Evolutionary conservation across 1,140 invertebrate genomes (phyloP).

Genomic region (Eubasilissa regina): DNA sequence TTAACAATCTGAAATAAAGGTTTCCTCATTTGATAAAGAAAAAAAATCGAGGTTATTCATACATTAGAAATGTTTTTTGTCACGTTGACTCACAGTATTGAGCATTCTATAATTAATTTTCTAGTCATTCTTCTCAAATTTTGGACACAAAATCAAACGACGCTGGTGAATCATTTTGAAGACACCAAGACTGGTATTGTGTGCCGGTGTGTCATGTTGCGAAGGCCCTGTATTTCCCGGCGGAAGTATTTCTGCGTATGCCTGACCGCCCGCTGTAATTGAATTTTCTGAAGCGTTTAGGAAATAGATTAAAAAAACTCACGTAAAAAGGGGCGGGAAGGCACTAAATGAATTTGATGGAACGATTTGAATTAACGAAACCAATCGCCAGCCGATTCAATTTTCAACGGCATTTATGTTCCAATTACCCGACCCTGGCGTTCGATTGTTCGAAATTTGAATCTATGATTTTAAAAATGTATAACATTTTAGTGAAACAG

Average conservation of each 20-base stretch:
- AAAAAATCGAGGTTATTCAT: too few relatives aligned
- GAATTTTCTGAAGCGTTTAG: slow-evolving; percentile 28
- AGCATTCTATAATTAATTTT: too few relatives aligned
- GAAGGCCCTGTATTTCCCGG: too few relatives aligned
- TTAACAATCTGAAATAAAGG: too few relatives aligned
- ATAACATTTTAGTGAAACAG: neutral
- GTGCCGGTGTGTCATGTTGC: too few relatives aligned
- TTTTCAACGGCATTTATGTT: neutral
- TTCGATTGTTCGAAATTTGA: neutral
- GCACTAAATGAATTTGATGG: slow-evolving; percentile 36
- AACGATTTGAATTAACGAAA: slow-evolving; percentile 34
- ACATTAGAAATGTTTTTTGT: too few relatives aligned
- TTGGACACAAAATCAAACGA: too few relatives aligned
- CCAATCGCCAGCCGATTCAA: slow-evolving; percentile 16
- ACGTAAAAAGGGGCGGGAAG: neutral
- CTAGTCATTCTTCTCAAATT: too few relatives aligned
- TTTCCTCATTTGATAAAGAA: too few relatives aligned
- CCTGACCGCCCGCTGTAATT: slow-evolving; percentile 6
- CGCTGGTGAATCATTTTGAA: too few relatives aligned
- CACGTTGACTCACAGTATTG: too few relatives aligned
- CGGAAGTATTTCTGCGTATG: neutral
- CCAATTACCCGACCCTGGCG: neutral
- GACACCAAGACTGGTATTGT: too few relatives aligned
- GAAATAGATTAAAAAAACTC: slow-evolving; percentile 4
- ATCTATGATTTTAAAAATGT: neutral